Evolutionary conservation across 2,113 vertebrate species (phyloP).

Genomic region (human (Homo sapiens)): GRCh38 chr2:75288501-75289000

Average conservation of each 20-base stretch:
- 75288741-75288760: not conserved
- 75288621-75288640: not conserved
- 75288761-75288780: not conserved
- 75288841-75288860: not conserved
- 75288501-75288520: not conserved
- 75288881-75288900: not conserved
- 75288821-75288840: not conserved
- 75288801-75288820: not conserved
- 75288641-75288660: not conserved
- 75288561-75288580: not conserved
- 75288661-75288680: not conserved
- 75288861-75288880: not conserved
- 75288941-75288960: not conserved
- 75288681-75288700: not conserved
- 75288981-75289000: not conserved
- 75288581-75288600: too few species aligned
- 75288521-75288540: not conserved
- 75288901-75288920: not conserved
- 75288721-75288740: not conserved
- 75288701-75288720: not conserved
- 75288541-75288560: not conserved
- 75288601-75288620: not conserved
- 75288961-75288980: not conserved
- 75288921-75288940: not conserved
- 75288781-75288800: not conserved